phyloP scores from a whole-genome alignment of 2,113 vertebrate species.

The Cryptoleucopteryx plumbea region DNA sequence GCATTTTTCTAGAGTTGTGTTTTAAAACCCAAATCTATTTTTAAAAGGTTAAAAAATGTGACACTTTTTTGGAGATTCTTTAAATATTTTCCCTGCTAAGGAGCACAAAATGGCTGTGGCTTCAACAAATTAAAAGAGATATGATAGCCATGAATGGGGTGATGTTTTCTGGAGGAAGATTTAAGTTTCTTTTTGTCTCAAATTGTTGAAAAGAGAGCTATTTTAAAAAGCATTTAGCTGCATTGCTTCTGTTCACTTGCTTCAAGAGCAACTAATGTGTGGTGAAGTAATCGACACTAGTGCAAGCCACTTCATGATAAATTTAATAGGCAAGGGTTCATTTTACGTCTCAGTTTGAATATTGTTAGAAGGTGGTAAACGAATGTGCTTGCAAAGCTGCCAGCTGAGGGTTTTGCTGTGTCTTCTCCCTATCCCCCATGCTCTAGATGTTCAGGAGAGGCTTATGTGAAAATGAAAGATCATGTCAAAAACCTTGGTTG shows the following conservation, averaged over 20 bases:
- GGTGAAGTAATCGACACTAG: background rate
- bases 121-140: background rate
- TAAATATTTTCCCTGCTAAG: background rate
- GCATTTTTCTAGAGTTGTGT: background rate
- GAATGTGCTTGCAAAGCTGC: background rate
- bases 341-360: background rate
- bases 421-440: fast-evolving
- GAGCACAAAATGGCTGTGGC: background rate
- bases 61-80: background rate
- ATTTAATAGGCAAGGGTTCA: background rate
- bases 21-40: background rate
- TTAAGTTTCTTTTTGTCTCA: background rate
- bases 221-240: background rate
- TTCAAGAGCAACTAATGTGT: background rate
- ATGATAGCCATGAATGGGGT: background rate
- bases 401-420: background rate
- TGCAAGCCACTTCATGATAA: background rate
- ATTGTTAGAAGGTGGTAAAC: background rate
- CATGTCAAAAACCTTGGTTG: background rate
- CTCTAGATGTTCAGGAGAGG: background rate
- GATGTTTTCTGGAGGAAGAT: background rate
- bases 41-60: background rate
- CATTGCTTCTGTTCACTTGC: background rate
- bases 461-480: background rate
- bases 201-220: background rate